These are phyloP conservation scores for Melanotaenia duboulayi DNA, from an alignment of 2,113 vertebrate genomes.

Conservation along the genomic window DNA sequence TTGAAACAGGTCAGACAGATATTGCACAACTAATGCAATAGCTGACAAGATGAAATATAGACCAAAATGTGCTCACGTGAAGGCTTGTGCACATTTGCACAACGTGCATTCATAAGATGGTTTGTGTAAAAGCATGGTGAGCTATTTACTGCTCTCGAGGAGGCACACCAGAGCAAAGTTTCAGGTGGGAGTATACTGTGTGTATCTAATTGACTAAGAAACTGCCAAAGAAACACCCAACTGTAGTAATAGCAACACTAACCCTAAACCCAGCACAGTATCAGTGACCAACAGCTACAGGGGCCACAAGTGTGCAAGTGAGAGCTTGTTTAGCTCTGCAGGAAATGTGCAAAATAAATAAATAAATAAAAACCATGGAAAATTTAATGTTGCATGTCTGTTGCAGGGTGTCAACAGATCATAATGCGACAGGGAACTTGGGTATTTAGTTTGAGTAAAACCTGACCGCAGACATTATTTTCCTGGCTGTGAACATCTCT, in stretches of 20 bases:
- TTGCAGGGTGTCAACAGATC: constrained; percentile 40
- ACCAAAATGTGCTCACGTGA: background rate
- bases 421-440: constrained; percentile 3
- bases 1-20: constrained; percentile 13
- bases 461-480: background rate
- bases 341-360: constrained; percentile 1
- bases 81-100: background rate
- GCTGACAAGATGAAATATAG: constrained; percentile 24
- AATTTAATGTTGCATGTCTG: constrained; percentile 55
- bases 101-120: background rate
- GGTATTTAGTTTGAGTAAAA: constrained; percentile 15
- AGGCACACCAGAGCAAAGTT: background rate
- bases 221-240: constrained; percentile 27
- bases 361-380: constrained; percentile 15
- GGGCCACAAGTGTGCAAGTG: constrained; percentile 23
- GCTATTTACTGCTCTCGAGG: constrained; percentile 26
- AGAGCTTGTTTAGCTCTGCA: constrained; percentile 36
- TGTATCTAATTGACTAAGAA: constrained; percentile 60
- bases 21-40: constrained; percentile 8
- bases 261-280: constrained; percentile 5
- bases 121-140: constrained; percentile 6
- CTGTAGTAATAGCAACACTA: constrained; percentile 15
- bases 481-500: background rate
- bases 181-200: constrained; percentile 51
- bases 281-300: constrained; percentile 25